Evolutionary conservation across 1,140 invertebrate genomes (phyloP).

Genomic region (Saccostrea cuccullata): DNA sequence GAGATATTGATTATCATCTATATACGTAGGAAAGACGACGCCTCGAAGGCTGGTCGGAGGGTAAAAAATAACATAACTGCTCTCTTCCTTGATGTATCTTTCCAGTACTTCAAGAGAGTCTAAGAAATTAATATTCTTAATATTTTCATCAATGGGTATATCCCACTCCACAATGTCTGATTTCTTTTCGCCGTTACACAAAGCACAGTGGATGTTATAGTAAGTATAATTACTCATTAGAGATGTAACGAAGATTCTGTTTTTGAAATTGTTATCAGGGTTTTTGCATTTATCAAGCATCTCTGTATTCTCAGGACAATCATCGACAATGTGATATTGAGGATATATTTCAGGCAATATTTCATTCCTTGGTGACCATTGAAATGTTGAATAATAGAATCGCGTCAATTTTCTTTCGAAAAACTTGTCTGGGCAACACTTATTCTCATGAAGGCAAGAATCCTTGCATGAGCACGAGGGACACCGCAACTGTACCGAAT

Average conservation of each 20-base stretch:
- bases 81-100: background rate
- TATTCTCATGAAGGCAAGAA: background rate
- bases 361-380: background rate
- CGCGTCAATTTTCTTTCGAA: background rate
- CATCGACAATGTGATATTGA: background rate
- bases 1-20: background rate
- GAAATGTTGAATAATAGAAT: background rate
- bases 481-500: background rate
- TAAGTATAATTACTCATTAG: background rate
- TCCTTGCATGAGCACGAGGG: background rate
- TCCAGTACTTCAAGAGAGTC: background rate
- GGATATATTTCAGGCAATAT: background rate
- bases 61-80: background rate
- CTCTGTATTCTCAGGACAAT: background rate
- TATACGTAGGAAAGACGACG: background rate
- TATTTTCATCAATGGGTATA: background rate
- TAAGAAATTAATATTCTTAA: background rate
- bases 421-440: slow-evolving; percentile 1
- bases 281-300: background rate
- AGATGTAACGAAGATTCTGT: background rate
- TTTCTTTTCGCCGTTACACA: background rate
- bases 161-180: background rate
- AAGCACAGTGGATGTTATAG: background rate
- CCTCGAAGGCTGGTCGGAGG: background rate
- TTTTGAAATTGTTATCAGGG: background rate